Evolutionary conservation across 2,113 vertebrate genomes (phyloP), one percentile per base, ranked within the genome.

Genomic region (Poeciliopsis turrubarensis): DNA sequence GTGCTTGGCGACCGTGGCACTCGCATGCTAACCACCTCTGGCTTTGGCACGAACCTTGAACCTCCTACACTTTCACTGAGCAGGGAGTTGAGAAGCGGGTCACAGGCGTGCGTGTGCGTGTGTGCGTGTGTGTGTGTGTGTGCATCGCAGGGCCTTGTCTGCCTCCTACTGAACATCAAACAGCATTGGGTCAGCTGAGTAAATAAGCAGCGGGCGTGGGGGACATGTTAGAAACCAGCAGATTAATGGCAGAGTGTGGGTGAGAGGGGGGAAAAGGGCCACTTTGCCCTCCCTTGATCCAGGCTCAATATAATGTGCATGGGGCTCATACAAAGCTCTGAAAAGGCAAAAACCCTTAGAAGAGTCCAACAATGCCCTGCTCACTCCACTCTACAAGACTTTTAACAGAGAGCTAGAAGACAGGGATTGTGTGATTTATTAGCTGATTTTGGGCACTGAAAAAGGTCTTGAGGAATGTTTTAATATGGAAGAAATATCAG

Each of bases 361-460:
- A 85, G 73, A 89, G 71, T 76, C 77, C 73, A 74, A 91, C 89
- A 93, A 92, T 89, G 89, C 75, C 66, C 67, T 81, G 80, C 87
- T 89, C 85, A 86, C 80, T 87, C 39, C 11, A 65, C 81, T 74
- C 29, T 39, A 72, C 70, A 17, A 8, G 63, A 74, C 68, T 75
- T 71, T 67, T 77, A 85, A 70, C 17, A 79, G 76, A 81, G 87
- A 88, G 85, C 83, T 81, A 87, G 87, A 72, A 74, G 85, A 86
- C 65, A 30, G 79, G 91, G 88, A 90, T 89, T 89, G 91, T 89
- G 84, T 90, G 90, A 92, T 91, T 90, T 92, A 93, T 90, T 90
- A 79, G 82, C 81, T 77, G 84, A 86, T 81, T 37, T 81, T 73
- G 85, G 85, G 80, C 81, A 70, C 83, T 85, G 79, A 89, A 89